Evolutionary conservation across 2,797 vertebrate genomes (phyloP), one percentile per base, ranked within the genome.

Genomic region (Sitta carolinensis): DNA sequence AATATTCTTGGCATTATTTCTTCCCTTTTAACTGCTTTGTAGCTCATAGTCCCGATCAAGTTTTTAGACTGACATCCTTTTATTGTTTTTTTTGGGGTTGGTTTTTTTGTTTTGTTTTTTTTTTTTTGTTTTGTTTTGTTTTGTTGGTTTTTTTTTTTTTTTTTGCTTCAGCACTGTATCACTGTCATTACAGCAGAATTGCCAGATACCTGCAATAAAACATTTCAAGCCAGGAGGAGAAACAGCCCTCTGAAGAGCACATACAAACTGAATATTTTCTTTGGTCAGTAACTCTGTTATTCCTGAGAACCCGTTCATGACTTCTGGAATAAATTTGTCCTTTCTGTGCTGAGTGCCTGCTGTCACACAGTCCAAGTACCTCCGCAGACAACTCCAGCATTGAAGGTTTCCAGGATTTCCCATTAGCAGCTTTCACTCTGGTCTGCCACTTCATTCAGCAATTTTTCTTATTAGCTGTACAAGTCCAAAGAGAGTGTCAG

Each of bases 121-220:
- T 59, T 34, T 52, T 73, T 81, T 69, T 34, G 0, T n/a, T n/a
- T n/a, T n/a, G n/a, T n/a, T n/a, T n/a, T n/a, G n/a, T n/a, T n/a
- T n/a, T n/a, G n/a, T n/a, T n/a, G 36, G 36, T 45, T 45, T 45
- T 45, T 36, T 58, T 81, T 61, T n/a, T 36, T 59, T 34, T 52
- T 73, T 81, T 69, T 34, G 0, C 47, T 81, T 94, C 36, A 78
- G 13, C 30, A 64, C 50, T 72, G 16, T 91, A 61, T 94, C 55
- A 34, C 36, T 88, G 82, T 73, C 55, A 76, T 90, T 94, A 79
- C 23, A 89, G 26, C 25, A 90, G 59, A 81, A 94, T 79, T 90
- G 45, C 77, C 67, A 62, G 69, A 79, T 91, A 91, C 48, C 63
- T 88, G 38, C 67, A 79, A 88, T 91, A 88, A 95, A 93, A 63